phyloP scores from a whole-genome alignment of 2,888 invertebrate genomes.

The Tridacna crocea region DNA sequence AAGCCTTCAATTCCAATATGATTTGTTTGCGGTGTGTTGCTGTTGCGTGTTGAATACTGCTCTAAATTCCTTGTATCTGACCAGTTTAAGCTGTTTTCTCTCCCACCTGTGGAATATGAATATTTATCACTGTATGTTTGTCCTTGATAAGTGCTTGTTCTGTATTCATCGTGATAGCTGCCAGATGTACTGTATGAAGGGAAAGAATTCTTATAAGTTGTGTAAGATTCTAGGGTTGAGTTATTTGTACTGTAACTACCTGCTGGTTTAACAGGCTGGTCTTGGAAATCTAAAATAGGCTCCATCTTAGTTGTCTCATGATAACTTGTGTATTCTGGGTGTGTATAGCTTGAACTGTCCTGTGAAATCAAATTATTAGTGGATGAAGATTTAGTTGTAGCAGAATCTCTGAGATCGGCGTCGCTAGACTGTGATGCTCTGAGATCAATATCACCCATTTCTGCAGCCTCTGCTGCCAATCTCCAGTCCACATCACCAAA shows the following conservation, averaged over 20 bases:
- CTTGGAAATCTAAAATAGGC: neutral
- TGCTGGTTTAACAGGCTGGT: neutral
- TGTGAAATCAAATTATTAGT: neutral
- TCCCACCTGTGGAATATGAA: constrained; percentile 15
- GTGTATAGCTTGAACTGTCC: neutral
- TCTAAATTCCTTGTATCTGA: neutral
- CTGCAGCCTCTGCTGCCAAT: constrained; percentile 42
- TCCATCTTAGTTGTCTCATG: constrained; percentile 7
- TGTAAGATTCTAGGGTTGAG: constrained; percentile 20
- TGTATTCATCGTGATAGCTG: constrained; percentile 35
- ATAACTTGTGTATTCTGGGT: neutral
- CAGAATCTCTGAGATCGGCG: constrained; percentile 4
- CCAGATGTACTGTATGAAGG: constrained; percentile 27
- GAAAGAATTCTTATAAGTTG: constrained; percentile 16
- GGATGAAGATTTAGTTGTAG: neutral
- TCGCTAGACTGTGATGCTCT: constrained; percentile 35
- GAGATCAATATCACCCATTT: constrained; percentile 64
- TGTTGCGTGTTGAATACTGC: neutral
- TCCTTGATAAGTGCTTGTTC: constrained; percentile 21
- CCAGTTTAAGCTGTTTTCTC: neutral
- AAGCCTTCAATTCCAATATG: constrained; percentile 16
- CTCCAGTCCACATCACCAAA: constrained; percentile 64
- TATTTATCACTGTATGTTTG: constrained; percentile 19
- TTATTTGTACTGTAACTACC: constrained; percentile 26
- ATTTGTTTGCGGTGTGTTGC: neutral